Evolutionary conservation across 2,888 invertebrate species (phyloP).

Genomic region (Tetanocera ferruginea): DNA sequence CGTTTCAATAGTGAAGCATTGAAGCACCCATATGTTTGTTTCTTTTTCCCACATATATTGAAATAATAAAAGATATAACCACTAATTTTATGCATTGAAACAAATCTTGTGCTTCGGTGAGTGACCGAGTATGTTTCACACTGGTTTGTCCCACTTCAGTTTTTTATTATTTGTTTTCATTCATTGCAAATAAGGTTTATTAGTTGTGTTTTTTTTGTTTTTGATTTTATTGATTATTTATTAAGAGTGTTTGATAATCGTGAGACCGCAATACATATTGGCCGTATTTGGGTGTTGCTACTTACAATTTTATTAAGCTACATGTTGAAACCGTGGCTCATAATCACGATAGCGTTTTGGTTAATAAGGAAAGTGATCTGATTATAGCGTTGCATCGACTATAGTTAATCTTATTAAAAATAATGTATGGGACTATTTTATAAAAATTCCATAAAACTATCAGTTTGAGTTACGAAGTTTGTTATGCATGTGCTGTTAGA

Average conservation of each 20-base stretch:
- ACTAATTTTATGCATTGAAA: no score
- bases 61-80: no score
- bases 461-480: neutral
- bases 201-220: no score
- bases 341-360: neutral
- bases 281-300: neutral
- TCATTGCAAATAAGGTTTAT: constrained; percentile 12
- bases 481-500: no score
- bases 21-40: no score
- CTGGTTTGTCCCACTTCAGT: neutral
- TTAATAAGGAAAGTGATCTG: neutral
- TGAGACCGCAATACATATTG: neutral
- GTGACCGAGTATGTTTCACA: no score
- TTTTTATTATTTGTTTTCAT: constrained; percentile 5
- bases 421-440: neutral
- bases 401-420: neutral
- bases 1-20: no score
- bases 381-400: neutral
- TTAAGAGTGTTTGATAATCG: no score
- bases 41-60: no score
- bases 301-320: neutral
- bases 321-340: neutral
- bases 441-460: neutral
- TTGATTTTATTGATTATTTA: neutral
- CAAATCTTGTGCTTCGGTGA: no score